phyloP scores from a whole-genome alignment of 2,113 vertebrate species.

The Brienomyrus longianalis region DNA sequence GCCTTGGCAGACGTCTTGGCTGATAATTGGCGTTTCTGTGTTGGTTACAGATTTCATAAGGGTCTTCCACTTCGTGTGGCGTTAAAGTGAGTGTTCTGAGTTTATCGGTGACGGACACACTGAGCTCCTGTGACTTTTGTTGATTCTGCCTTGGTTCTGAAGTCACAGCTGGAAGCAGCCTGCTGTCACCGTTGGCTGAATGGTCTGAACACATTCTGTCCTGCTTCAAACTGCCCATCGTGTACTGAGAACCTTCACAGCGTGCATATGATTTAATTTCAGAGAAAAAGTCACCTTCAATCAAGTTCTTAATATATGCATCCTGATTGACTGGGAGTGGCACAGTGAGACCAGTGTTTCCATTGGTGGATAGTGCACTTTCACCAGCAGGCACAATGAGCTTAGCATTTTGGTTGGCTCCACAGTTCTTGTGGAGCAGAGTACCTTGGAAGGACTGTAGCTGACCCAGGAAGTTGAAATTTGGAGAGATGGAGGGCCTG shows the following conservation, averaged over 20 bases:
- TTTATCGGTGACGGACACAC: slow-evolving; percentile 31
- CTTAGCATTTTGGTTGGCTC: slow-evolving; percentile 3
- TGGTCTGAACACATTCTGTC: background rate
- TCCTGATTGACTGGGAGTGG: slow-evolving; percentile 21
- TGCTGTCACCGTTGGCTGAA: background rate
- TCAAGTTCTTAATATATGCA: background rate
- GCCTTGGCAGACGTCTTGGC: slow-evolving; percentile 26
- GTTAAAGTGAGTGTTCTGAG: slow-evolving; percentile 21
- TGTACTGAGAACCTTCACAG: slow-evolving; percentile 11
- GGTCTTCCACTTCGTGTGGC: slow-evolving; percentile 24
- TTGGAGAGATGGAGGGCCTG: slow-evolving; percentile 68
- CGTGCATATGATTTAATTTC: slow-evolving; percentile 4
- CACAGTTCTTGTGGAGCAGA: slow-evolving; percentile 37
- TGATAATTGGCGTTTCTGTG: slow-evolving; percentile 1
- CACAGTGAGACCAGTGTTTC: background rate
- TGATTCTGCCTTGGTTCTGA: slow-evolving; percentile 9
- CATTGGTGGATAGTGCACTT: background rate
- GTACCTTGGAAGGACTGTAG: slow-evolving; percentile 66
- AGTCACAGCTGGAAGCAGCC: background rate
- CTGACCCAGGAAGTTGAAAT: slow-evolving; percentile 75
- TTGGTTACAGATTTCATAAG: background rate
- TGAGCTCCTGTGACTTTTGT: slow-evolving; percentile 19
- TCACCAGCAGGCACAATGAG: slow-evolving; percentile 25
- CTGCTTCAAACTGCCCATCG: slow-evolving; percentile 17
- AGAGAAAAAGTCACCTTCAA: background rate